Base-by-base conservation (phyloP, 2,888 invertebrate genomes). In the Andrena trimmerana region DNA sequence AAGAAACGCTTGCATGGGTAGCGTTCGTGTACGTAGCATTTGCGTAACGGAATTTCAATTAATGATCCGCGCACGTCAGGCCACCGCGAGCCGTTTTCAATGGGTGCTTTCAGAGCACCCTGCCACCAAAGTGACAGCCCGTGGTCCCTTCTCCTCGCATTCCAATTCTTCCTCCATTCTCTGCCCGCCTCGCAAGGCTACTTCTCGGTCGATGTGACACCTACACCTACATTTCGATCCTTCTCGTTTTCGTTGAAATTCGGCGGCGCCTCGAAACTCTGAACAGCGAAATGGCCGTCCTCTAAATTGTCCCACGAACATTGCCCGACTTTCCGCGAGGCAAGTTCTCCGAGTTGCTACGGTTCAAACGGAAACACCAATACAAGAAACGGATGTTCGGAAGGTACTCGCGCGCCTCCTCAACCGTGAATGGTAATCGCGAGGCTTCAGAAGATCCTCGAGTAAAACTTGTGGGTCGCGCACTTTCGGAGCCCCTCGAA, bases 31-130 rank as follows among this genome's bases (percentile, higher is more conserved):
- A 54, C 63, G 62, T 74, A 70, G 79, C 82, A 76, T 82, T 86
- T 68, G 86, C 86, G 74, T 83, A 81, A 85, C 86, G 87, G 86
- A 87, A 86, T 86, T 85, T 87, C 86, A 87, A 87, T 87, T 86
- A 87, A 87, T 85, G 84, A 87, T 83, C 57, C 77, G 77, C 79
- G 69, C 70, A 81, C 82, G 84, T 87, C 83, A 81, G 80, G 74
- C 80, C 66, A 63, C 81, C 73, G 78, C 82, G 84, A 84, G 76
- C 73, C 80, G 68, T 86, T 86, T 86, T 86, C 83, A 87, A 87
- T 85, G 85, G 81, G 48, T 69, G 78, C 86, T 87, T 87, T 87
- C 87, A 87, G 77, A 60, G 73, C 68, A 27, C 24, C 59, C 65
- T 54, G 77, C 86, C 67, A 80, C 81, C 72, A 75, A 78, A 81